phyloP scores from a whole-genome alignment of 2,888 invertebrate genomes.

The Cenopis cana region DNA sequence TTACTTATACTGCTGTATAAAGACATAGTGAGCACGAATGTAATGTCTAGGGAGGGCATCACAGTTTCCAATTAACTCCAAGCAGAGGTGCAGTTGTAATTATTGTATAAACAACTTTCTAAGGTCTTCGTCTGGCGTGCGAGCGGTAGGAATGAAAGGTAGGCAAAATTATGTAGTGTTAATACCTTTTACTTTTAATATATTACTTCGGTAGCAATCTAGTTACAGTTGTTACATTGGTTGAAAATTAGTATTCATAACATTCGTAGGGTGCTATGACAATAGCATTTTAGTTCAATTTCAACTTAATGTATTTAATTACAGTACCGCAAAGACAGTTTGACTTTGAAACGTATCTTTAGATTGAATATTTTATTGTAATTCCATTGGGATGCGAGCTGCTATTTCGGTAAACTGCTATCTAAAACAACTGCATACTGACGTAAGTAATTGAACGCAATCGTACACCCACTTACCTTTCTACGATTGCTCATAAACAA shows the following conservation, averaged over 20 bases:
- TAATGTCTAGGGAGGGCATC: conserved; percentile 19
- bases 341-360: background rate
- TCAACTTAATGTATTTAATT: background rate
- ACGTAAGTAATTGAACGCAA: conserved; percentile 61
- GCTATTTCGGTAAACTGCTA: conserved; percentile 50
- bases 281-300: conserved; percentile 7
- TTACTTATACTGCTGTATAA: background rate
- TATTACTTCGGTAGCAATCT: background rate
- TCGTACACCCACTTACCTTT: conserved; percentile 48
- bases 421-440: conserved; percentile 51
- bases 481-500: background rate
- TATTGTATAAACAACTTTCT: conserved; percentile 24
- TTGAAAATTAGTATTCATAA: background rate
- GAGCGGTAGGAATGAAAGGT: conserved; percentile 6
- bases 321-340: background rate
- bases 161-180: background rate
- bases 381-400: conserved; percentile 3
- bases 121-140: conserved; percentile 22
- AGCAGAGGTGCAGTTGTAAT: conserved; percentile 23
- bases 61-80: conserved; percentile 37
- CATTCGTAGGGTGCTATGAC: background rate
- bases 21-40: conserved; percentile 9
- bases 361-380: conserved; percentile 5
- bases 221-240: background rate
- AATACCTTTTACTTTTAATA: background rate